A percentile compares a stretch with the other conserved stretches of the same genome.
These are phyloP conservation scores for Pterophyllum scalare DNA, from an alignment of 2,113 vertebrate genomes.

Conservation along the genomic window DNA sequence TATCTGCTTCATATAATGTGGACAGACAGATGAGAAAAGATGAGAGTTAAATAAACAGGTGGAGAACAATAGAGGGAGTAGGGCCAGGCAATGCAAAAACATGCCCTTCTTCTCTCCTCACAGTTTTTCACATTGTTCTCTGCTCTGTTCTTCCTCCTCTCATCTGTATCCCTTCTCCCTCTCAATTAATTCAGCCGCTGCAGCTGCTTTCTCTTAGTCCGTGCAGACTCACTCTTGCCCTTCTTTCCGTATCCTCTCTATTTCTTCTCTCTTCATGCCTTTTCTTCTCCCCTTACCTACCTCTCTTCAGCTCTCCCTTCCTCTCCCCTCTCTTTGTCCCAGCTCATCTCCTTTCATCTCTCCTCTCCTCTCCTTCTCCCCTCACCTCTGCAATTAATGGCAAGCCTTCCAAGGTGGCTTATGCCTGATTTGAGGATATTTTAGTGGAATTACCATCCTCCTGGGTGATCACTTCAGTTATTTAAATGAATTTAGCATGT, in stretches of 20 bases:
- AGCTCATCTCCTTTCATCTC: slow-evolving; percentile 56
- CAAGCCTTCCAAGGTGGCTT: slow-evolving; percentile 30
- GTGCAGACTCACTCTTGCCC: not conserved
- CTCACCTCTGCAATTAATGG: slow-evolving; percentile 53
- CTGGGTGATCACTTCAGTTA: not conserved
- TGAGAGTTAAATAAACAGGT: not conserved
- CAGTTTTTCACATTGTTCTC: not conserved
- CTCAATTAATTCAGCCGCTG: slow-evolving; percentile 41
- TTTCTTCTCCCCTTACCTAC: slow-evolving; percentile 15
- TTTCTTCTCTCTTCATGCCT: slow-evolving; percentile 7
- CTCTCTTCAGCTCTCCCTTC: slow-evolving; percentile 17
- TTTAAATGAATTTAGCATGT: slow-evolving; percentile 11
- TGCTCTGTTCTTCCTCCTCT: not conserved
- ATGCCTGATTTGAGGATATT: slow-evolving; percentile 40
- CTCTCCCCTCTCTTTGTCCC: slow-evolving; percentile 32
- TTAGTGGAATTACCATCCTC: slow-evolving; percentile 40
- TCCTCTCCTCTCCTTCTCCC: not conserved
- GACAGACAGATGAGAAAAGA: not conserved
- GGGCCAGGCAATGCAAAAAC: not conserved
- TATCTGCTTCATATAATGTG: slow-evolving; percentile 13
- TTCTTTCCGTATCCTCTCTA: slow-evolving; percentile 5
- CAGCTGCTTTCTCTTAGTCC: slow-evolving; percentile 22
- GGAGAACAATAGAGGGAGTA: not conserved
- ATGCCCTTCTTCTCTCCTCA: not conserved
- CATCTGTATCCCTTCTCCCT: slow-evolving; percentile 2